Evolutionary conservation across 1,140 invertebrate genomes (phyloP).

Genomic region (Bombus picipes): DNA sequence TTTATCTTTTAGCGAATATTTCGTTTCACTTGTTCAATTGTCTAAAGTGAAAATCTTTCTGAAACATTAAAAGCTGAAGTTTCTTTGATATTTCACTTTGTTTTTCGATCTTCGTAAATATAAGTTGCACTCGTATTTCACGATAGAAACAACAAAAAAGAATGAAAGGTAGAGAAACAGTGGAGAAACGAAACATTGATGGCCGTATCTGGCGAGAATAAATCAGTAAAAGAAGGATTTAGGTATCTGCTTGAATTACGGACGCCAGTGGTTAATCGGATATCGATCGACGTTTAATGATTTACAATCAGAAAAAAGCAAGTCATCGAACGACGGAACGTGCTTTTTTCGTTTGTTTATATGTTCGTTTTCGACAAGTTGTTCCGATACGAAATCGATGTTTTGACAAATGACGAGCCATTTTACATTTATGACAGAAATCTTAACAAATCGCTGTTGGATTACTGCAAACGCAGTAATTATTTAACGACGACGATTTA

Average conservation of each 20-base stretch:
- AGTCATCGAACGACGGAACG: neutral
- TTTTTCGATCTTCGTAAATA: neutral
- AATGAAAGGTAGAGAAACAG: neutral
- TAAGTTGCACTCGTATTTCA: too few relatives aligned
- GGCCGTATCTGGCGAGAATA: slow-evolving; percentile 22
- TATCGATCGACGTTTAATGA: slow-evolving; percentile 44
- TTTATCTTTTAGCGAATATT: too few relatives aligned
- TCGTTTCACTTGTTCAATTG: neutral
- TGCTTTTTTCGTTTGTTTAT: neutral
- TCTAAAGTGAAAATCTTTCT: too few relatives aligned
- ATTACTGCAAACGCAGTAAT: neutral
- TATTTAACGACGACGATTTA: neutral
- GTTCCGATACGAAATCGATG: neutral
- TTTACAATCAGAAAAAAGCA: slow-evolving; percentile 21
- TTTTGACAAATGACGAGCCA: neutral
- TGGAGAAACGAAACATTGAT: neutral
- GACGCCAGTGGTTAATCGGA: slow-evolving; percentile 26
- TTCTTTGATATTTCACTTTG: neutral
- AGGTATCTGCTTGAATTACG: slow-evolving; percentile 34
- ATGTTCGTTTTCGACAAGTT: neutral
- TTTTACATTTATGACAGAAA: neutral
- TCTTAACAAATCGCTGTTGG: neutral
- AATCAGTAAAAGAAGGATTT: slow-evolving; percentile 35
- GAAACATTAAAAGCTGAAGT: too few relatives aligned
- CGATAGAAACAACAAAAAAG: neutral